Conservation (phyloP, 2,113 vertebrate species). For the Pangasianodon gigas region DNA sequence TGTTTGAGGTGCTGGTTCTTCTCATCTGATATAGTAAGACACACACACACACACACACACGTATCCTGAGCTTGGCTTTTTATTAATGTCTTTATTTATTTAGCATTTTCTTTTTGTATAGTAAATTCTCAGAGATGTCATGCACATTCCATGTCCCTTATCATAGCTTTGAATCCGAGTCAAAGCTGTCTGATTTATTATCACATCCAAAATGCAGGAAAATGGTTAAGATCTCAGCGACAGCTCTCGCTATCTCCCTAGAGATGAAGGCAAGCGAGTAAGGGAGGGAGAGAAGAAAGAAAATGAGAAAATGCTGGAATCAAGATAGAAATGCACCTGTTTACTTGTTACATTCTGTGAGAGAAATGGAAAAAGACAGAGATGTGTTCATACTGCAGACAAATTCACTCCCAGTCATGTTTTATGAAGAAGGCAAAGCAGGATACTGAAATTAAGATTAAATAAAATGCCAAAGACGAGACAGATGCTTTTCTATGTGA, state of each 20-base stretch:
- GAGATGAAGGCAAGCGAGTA: slow-evolving; percentile 25
- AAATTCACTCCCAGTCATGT: slow-evolving; percentile 5
- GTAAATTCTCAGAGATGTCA: slow-evolving; percentile 25
- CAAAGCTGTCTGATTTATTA: slow-evolving; percentile 51
- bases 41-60: slow-evolving; percentile 12
- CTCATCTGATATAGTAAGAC: slow-evolving; percentile 23
- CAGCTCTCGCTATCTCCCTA: slow-evolving; percentile 28
- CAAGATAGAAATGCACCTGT: slow-evolving; percentile 36
- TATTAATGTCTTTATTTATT: slow-evolving; percentile 9
- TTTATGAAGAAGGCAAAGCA: neutral
- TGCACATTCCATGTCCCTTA: slow-evolving; percentile 32
- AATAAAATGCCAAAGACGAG: neutral
- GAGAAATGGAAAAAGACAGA: slow-evolving; percentile 36
- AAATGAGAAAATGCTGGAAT: slow-evolving; percentile 18
- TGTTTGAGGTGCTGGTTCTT: slow-evolving; percentile 14
- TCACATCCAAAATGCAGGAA: slow-evolving; percentile 48
- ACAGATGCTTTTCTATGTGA: neutral
- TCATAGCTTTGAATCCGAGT: slow-evolving; percentile 36
- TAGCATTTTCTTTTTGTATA: neutral
- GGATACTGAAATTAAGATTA: neutral
- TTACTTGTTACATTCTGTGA: slow-evolving; percentile 40
- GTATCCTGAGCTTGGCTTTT: neutral
- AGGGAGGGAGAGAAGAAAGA: slow-evolving; percentile 24
- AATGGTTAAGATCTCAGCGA: slow-evolving; percentile 40
- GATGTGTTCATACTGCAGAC: slow-evolving; percentile 2